Base-by-base conservation (phyloP, 2,888 invertebrate species). In the Macrosoma leucophasiata region DNA sequence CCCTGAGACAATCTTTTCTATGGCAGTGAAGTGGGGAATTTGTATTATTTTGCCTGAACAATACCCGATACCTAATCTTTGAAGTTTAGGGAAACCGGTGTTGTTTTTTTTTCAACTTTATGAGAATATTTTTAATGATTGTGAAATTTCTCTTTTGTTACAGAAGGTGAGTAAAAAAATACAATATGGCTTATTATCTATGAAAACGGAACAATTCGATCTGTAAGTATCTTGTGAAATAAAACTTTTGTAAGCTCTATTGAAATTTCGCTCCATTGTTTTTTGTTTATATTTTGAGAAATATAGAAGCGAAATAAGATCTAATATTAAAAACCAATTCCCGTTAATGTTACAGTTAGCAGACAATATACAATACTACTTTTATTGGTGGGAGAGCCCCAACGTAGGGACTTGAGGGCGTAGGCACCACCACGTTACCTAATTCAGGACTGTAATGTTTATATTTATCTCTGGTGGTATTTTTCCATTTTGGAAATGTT, bases 121-220 rank as follows among this genome's bases (percentile, higher is more conserved):
- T 59, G 60, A 62, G 63, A 62, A 62, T 58, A 48, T 61, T 61
- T 64, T 60, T 59, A 54, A 62, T 62, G 58, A 56, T 30, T 41
- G 23, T 29, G 26, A 33, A 36, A 50, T 51, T n/a, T 65, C 52
- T 63, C 46, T 62, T 61, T 81, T 81, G 73, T 84, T 81, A 47
- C 82, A 84, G 84, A 79, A 79, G 84, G 84, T 84, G 81, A 84
- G 84, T 70, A 37, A 23, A 39, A n/a, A 29, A 26, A 30, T 26
- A 40, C 46, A 46, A 54, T 47, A 36, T 35, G 32, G 24, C 34
- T 47, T 43, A 41, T 41, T 46, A 43, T 33, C 22, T 26, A 33
- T 27, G 29, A 30, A 41, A 36, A 24, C 13, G 41, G 31, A 36
- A 48, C 47, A 48, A 44, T 47, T 12, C 29, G 13, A 33, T 35